phyloP scores from a whole-genome alignment of 2,888 invertebrate species.

The Tetrapedia diversipes region DNA sequence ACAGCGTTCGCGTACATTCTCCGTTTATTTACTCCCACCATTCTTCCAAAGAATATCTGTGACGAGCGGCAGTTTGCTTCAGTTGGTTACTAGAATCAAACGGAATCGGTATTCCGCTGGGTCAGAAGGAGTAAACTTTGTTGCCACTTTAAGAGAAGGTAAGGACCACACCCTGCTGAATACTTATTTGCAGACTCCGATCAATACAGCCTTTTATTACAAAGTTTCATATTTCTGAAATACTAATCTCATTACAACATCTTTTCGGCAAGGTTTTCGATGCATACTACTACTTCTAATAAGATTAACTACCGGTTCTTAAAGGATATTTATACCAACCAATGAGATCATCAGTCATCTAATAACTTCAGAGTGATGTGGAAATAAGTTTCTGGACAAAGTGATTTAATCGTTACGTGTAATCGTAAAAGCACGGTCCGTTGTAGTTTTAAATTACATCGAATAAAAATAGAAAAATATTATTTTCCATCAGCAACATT shows the following conservation, averaged over 20 bases:
- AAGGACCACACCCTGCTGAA: constrained; percentile 58
- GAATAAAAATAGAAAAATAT: neutral
- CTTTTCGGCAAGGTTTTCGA: neutral
- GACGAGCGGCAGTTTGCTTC: constrained; percentile 20
- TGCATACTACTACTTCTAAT: neutral
- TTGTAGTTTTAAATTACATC: neutral
- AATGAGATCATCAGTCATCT: constrained; percentile 40
- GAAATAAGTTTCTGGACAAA: neutral
- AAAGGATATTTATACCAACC: constrained; percentile 11
- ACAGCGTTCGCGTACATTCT: constrained; percentile 23
- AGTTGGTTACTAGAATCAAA: constrained; percentile 42
- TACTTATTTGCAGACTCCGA: constrained; percentile 18
- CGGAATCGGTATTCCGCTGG: constrained; percentile 25
- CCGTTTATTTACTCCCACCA: constrained; percentile 41
- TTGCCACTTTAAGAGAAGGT: constrained; percentile 28
- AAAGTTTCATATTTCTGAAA: too few species aligned
- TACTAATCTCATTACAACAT: neutral
- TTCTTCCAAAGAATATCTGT: constrained; percentile 7
- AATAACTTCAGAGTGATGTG: neutral
- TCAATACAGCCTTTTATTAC: constrained; percentile 46
- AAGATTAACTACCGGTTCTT: neutral
- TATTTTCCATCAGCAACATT: neutral
- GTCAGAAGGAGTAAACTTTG: neutral
- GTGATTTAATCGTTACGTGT: neutral
- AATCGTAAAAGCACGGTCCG: neutral